Evolutionary conservation across 2,888 invertebrate species (phyloP).

Genomic region (Dynastes grantii): DNA sequence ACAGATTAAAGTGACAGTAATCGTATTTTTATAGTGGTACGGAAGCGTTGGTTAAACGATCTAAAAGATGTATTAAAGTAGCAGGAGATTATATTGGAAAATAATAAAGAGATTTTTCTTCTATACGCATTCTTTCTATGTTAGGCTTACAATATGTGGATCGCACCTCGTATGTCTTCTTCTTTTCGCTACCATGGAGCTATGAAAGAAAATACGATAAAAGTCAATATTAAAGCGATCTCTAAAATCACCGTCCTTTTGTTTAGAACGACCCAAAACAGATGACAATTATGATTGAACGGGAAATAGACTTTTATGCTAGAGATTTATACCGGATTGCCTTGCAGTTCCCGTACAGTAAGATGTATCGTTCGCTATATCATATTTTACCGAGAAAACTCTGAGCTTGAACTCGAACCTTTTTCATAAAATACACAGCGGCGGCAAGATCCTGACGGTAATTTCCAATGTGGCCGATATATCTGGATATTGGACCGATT

Average conservation of each 20-base stretch:
- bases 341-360: conserved; percentile 29
- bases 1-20: no score
- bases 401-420: conserved; percentile 23
- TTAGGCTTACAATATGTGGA: no score
- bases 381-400: conserved; percentile 32
- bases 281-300: conserved; percentile 36
- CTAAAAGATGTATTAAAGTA: no score
- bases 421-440: conserved; percentile 30
- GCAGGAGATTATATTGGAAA: no score
- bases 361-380: conserved; percentile 43
- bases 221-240: no score
- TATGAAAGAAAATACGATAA: no score
- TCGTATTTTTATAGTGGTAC: no score
- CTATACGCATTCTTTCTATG: no score
- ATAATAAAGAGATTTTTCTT: no score
- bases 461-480: conserved; percentile 46
- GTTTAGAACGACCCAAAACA: background rate
- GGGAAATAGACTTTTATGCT: conserved; percentile 27
- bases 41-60: no score
- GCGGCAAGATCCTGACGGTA: conserved; percentile 31
- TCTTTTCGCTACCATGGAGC: no score
- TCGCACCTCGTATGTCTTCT: no score
- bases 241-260: background rate
- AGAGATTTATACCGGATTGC: conserved; percentile 37
- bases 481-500: conserved; percentile 43